Evolutionary conservation across 2,888 invertebrate genomes (phyloP), one percentile per base, ranked within the genome.

Genomic region (Oegoconia quadripuncta): DNA sequence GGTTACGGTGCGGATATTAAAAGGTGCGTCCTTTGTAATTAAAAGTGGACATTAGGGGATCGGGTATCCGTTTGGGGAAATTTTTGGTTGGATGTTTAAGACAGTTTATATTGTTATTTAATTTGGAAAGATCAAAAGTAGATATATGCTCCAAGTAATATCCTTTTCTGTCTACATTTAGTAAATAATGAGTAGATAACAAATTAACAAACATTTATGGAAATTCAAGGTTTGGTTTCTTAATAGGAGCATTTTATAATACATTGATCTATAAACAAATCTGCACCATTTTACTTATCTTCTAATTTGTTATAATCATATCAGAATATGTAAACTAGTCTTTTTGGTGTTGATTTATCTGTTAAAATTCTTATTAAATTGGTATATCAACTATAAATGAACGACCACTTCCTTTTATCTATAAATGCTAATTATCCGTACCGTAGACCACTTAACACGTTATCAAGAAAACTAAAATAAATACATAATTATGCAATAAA

Each of bases 11-110:
- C 62, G 60, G 64, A 65, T 71, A 68, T 68, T 61, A 64, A 62
- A 64, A 75, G 71, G 77, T 71, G 70, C 67, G 74, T 69, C 48
- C 54, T 62, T 67, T 70, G 68, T 75, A 74, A 76, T 76, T 74
- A 73, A 72, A 66, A 55, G 59, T 65, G 68, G 62, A 64, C 64
- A 52, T 54, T 56, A 42, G 52, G 32, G 36, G 48, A 54, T 64
- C 55, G 46, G 41, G 51, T 68, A 63, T 50, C 9, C 14, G 1
- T 22, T 33, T 33, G 9, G 16, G 23, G 20, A 17, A 31, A 28
- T 8, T 28, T 14, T 14, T 12, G 15, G 28, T 13, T 28, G 28
- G n/a, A n/a, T n/a, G n/a, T n/a, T n/a, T n/a, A n/a, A n/a, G n/a
- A n/a, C n/a, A n/a, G n/a, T n/a, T n/a, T n/a, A n/a, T n/a, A n/a